phyloP scores from a whole-genome alignment of 2,797 vertebrate species.

The Sebastes vulpes region DNA sequence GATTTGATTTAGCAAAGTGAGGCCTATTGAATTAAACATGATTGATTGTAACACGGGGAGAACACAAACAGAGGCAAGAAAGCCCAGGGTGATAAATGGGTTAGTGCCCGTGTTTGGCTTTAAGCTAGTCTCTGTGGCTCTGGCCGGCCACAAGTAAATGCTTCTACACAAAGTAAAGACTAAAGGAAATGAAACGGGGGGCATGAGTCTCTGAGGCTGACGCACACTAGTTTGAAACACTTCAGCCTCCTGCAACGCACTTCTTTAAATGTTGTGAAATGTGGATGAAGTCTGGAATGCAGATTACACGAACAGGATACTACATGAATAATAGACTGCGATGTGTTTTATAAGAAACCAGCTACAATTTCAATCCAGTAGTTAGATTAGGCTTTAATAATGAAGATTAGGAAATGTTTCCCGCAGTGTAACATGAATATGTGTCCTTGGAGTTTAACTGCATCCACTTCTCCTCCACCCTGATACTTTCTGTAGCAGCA shows the following conservation, averaged over 20 bases:
- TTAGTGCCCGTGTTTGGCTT: slow-evolving; percentile 52
- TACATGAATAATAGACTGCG: not conserved
- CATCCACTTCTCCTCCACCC: not conserved
- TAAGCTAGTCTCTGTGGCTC: slow-evolving; percentile 37
- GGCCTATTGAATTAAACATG: slow-evolving; percentile 72
- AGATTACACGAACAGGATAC: not conserved
- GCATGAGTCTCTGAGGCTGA: slow-evolving; percentile 6
- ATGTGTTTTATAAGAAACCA: not conserved
- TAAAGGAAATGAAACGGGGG: slow-evolving; percentile 27
- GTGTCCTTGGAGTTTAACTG: not conserved
- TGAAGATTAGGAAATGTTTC: not conserved
- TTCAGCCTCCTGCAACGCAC: not conserved
- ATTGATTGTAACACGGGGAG: slow-evolving; percentile 58
- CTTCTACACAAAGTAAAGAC: slow-evolving; percentile 37
- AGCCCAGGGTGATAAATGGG: slow-evolving; percentile 62
- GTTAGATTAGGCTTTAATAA: not conserved
- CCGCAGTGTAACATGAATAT: not conserved
- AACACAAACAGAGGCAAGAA: slow-evolving; percentile 42
- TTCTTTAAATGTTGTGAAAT: not conserved
- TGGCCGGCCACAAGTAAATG: slow-evolving; percentile 31
- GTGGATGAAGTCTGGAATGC: not conserved
- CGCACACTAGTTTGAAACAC: slow-evolving; percentile 3
- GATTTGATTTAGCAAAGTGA: slow-evolving; percentile 63
- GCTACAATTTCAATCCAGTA: not conserved
- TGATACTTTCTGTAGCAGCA: not conserved